phyloP scores from a whole-genome alignment of 2,113 vertebrate species.

The Solea senegalensis region DNA sequence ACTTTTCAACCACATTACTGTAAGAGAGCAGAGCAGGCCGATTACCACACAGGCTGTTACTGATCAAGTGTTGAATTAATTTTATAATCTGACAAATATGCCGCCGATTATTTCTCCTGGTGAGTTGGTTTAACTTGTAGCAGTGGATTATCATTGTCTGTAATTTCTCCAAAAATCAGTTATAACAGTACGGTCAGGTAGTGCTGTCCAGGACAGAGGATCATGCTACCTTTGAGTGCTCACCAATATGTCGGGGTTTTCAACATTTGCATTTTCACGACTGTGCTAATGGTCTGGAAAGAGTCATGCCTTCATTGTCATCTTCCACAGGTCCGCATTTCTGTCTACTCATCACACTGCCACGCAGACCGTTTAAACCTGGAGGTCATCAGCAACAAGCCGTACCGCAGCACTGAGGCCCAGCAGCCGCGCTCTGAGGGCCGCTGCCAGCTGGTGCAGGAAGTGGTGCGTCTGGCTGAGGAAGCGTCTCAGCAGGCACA shows the following conservation, averaged over 20 bases:
- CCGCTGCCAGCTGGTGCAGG: constrained; percentile 84
- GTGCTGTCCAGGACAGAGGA: too few relatives aligned
- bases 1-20: constrained; percentile 92
- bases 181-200: too few relatives aligned
- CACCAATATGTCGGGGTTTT: too few relatives aligned
- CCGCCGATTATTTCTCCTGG: too few relatives aligned
- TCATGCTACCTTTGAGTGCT: too few relatives aligned
- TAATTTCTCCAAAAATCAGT: too few relatives aligned
- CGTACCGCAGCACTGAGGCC: constrained; percentile 11
- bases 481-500: constrained; percentile 82
- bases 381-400: constrained; percentile 84
- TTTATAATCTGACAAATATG: too few relatives aligned
- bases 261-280: too few relatives aligned
- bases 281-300: too few relatives aligned
- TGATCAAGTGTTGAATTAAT: too few relatives aligned
- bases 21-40: constrained; percentile 57
- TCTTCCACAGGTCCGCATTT: constrained; percentile 86
- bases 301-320: background rate
- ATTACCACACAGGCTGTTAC: background rate
- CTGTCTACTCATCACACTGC: constrained; percentile 81
- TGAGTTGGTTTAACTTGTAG: too few relatives aligned
- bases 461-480: constrained; percentile 86
- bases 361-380: constrained; percentile 85
- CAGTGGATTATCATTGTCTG: too few relatives aligned
- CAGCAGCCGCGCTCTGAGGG: constrained; percentile 44